phyloP scores from a whole-genome alignment of 1,140 invertebrate genomes.

The Drosophila jambulina region DNA sequence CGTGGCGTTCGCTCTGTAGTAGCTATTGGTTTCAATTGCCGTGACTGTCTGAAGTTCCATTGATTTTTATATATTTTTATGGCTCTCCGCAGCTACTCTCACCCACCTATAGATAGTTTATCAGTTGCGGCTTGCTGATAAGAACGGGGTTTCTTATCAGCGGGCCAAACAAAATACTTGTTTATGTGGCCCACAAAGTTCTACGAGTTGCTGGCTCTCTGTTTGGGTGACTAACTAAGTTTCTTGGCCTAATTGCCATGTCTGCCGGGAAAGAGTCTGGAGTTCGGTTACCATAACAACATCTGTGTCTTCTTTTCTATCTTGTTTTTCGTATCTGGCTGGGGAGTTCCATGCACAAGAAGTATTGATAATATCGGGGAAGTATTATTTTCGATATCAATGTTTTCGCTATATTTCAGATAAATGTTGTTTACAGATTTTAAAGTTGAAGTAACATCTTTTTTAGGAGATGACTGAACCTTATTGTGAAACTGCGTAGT shows the following conservation, averaged over 20 bases:
- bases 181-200: conserved; percentile 60
- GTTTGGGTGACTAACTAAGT: conserved; percentile 40
- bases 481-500: conserved; percentile 6
- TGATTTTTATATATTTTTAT: conserved; percentile 74
- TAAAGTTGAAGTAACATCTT: not conserved
- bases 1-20: conserved; percentile 54
- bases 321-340: conserved; percentile 58
- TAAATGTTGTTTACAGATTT: conserved; percentile 35
- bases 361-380: conserved; percentile 50
- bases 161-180: conserved; percentile 34
- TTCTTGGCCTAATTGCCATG: conserved; percentile 39
- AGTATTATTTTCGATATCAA: conserved; percentile 30
- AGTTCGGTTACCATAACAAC: conserved; percentile 22
- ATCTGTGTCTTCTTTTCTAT: conserved; percentile 49
- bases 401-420: conserved; percentile 20
- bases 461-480: conserved; percentile 20
- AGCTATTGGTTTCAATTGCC: conserved; percentile 70
- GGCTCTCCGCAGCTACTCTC: conserved; percentile 34
- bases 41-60: conserved; percentile 64
- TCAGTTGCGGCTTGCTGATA: conserved; percentile 56
- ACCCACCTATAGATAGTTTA: conserved; percentile 37
- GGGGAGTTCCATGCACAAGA: conserved; percentile 18
- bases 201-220: conserved; percentile 25
- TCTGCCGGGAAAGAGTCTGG: conserved; percentile 3
- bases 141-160: conserved; percentile 28